A percentile compares a stretch with the other conserved stretches of the same genome.
Conservation (phyloP, 2,113 vertebrate genomes). For the Lucifuga dentata region DNA sequence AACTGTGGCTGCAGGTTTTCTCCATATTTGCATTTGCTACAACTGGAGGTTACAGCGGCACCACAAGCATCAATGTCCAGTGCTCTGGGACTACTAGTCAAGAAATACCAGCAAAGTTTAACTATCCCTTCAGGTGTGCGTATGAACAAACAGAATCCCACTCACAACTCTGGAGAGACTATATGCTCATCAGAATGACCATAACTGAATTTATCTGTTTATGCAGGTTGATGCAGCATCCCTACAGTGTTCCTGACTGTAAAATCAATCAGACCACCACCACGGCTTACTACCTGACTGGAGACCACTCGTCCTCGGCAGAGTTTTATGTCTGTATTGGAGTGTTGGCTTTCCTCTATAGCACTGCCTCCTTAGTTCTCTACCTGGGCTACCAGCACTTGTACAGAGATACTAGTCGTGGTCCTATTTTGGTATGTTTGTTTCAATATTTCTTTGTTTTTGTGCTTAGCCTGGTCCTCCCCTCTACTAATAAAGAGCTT, state of each 20-base stretch:
- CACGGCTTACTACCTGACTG: slow-evolving; percentile 75
- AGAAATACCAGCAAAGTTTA: slow-evolving; percentile 83
- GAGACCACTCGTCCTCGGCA: slow-evolving; percentile 89
- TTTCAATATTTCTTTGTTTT: slow-evolving; percentile 11
- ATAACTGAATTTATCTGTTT: background rate
- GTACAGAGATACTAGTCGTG: slow-evolving; percentile 85
- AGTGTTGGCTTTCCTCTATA: slow-evolving; percentile 93
- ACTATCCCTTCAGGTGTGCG: slow-evolving; percentile 93
- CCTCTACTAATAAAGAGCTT: background rate
- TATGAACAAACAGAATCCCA: background rate
- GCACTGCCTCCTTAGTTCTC: slow-evolving; percentile 87
- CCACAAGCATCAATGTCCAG: slow-evolving; percentile 81
- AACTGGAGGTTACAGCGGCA: slow-evolving; percentile 89
- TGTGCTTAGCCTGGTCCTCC: background rate
- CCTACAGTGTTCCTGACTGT: slow-evolving; percentile 85
- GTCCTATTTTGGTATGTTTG: slow-evolving; percentile 86
- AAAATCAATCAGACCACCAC: background rate
- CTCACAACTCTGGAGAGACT: background rate
- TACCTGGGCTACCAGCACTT: slow-evolving; percentile 91
- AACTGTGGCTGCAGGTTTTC: slow-evolving; percentile 84
- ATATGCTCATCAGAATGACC: background rate
- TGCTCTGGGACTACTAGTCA: slow-evolving; percentile 67
- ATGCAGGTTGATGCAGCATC: slow-evolving; percentile 83
- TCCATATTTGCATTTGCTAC: slow-evolving; percentile 95
- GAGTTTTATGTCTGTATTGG: slow-evolving; percentile 94